Percentiles rank a stretch among this genome's conserved stretches.
These are phyloP conservation scores for Colius striatus DNA, from an alignment of 2,113 vertebrate species.

Conservation along the genomic window DNA sequence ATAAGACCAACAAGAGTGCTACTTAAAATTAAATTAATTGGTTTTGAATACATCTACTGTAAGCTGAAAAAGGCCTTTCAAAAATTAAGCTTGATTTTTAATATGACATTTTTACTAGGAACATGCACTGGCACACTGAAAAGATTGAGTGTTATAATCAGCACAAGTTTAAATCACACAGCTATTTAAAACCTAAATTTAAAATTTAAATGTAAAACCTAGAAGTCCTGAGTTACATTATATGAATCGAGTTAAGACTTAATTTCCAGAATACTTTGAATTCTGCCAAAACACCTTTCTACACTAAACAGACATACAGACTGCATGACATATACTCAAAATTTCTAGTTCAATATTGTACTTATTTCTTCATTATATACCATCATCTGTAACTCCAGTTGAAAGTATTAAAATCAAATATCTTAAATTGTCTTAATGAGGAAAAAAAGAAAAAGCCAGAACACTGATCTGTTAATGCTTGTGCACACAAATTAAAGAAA, in stretches of 20 bases:
- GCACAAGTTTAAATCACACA: not conserved
- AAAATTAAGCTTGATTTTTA: not conserved
- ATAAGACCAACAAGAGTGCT: not conserved
- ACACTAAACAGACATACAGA: not conserved
- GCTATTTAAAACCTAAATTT: not conserved
- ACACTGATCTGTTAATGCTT: not conserved
- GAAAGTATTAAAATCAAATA: not conserved
- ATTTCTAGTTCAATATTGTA: not conserved
- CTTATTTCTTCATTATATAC: not conserved
- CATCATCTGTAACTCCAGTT: not conserved
- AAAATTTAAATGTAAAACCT: not conserved
- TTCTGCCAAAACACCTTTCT: not conserved
- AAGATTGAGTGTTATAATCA: not conserved
- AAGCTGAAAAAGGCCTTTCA: not conserved
- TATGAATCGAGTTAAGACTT: not conserved
- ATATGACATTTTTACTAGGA: not conserved
- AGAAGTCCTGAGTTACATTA: not conserved
- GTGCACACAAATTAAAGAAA: not conserved
- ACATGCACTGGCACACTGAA: not conserved
- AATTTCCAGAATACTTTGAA: not conserved
- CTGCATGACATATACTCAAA: not conserved
- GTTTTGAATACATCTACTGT: not conserved
- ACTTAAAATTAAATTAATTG: not conserved
- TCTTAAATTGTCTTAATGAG: not conserved
- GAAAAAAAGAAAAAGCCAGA: not conserved